Conservation (phyloP, 2,797 vertebrate species). For the Spondyliosoma cantharus region DNA sequence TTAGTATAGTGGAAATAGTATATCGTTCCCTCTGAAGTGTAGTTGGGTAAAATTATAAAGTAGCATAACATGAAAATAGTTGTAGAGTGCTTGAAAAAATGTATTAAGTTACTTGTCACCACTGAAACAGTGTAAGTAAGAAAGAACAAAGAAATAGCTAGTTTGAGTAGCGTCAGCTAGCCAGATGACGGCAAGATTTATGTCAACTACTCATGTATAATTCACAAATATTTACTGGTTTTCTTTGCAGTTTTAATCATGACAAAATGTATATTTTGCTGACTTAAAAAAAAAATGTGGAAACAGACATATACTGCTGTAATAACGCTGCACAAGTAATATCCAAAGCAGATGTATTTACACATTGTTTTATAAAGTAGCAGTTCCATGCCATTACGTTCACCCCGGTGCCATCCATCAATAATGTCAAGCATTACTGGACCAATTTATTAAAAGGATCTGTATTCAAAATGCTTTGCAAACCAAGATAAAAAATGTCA, state of each 20-base stretch:
- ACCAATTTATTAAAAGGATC: constrained; percentile 70
- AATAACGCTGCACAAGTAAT: constrained; percentile 6
- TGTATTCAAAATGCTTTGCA: constrained; percentile 57
- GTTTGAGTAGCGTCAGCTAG: neutral
- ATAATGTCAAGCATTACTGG: constrained; percentile 56
- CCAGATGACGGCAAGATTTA: constrained; percentile 1
- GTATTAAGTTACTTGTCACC: too few species aligned
- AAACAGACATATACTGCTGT: neutral
- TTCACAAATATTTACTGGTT: neutral
- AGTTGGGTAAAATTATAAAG: neutral
- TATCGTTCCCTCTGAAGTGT: neutral
- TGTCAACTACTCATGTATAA: constrained; percentile 16
- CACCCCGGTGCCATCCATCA: constrained; percentile 67
- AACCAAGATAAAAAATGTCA: constrained; percentile 62
- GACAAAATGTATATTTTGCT: constrained; percentile 12
- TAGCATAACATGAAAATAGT: too few species aligned
- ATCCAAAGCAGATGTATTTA: constrained; percentile 12
- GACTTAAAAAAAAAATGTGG: neutral
- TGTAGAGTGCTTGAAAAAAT: neutral
- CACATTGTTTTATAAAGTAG: constrained; percentile 42
- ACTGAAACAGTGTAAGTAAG: too few species aligned
- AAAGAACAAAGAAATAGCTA: neutral
- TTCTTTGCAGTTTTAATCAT: constrained; percentile 13
- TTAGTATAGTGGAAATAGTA: too few species aligned
- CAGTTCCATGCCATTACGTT: constrained; percentile 46